Conservation (phyloP, 1,140 invertebrate genomes). For the Diabrotica virgifera region DNA sequence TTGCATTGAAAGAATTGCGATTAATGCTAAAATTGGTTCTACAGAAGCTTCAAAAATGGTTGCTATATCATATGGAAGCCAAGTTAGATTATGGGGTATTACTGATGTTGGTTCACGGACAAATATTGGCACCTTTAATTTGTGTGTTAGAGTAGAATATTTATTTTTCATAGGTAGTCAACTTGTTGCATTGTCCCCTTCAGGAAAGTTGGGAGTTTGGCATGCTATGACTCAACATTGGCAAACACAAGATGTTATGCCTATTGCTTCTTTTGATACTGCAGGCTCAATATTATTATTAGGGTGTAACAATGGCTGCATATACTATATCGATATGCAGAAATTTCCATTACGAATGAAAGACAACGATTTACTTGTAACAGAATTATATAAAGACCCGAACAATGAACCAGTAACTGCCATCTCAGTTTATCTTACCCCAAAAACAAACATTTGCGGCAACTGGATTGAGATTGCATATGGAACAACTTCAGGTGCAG, state of each 20-base stretch:
- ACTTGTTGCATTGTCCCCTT: slow-evolving; percentile 87
- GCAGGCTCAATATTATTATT: slow-evolving; percentile 93
- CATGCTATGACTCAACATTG: slow-evolving; percentile 98
- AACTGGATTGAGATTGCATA: slow-evolving; percentile 99
- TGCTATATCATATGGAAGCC: slow-evolving; percentile 80
- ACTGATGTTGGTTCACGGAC: slow-evolving; percentile 73
- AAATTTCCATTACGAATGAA: slow-evolving; percentile 99
- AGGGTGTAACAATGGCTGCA: slow-evolving; percentile 94
- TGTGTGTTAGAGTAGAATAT: slow-evolving; percentile 90
- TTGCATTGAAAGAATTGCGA: slow-evolving; percentile 86
- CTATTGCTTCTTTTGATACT: slow-evolving; percentile 93
- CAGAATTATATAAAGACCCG: slow-evolving; percentile 93
- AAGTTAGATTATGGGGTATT: slow-evolving; percentile 87
- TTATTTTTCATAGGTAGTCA: slow-evolving; percentile 97
- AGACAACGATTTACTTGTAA: slow-evolving; percentile 96
- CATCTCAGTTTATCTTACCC: slow-evolving; percentile 97
- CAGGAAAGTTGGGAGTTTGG: slow-evolving; percentile 98
- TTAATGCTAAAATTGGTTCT: slow-evolving; percentile 87
- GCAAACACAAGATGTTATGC: slow-evolving; percentile 94
- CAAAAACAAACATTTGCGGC: slow-evolving; percentile 94
- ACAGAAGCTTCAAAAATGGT: slow-evolving; percentile 75
- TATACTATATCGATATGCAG: slow-evolving; percentile 99
- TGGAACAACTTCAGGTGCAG: slow-evolving; percentile 91
- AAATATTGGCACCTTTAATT: slow-evolving; percentile 86
- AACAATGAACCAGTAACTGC: slow-evolving; percentile 94